A percentile compares a stretch with the other conserved stretches of the same genome.
Evolutionary conservation across 1,140 invertebrate genomes (phyloP).

Genomic region (Calliopsis andreniformis): DNA sequence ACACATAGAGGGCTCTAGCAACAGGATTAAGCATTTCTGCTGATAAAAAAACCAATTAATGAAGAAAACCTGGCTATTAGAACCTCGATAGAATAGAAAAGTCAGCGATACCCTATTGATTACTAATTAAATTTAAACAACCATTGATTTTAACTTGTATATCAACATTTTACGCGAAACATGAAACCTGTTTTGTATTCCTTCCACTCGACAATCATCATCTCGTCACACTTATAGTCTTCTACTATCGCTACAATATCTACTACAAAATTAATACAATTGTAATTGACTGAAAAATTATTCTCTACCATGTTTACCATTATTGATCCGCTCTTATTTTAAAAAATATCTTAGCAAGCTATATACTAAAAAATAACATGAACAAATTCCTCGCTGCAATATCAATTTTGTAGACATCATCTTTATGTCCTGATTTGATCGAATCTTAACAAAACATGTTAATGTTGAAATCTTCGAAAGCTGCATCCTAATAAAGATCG

Average conservation of each 20-base stretch:
- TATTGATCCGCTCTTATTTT: neutral
- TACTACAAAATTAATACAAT: neutral
- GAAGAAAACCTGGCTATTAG: neutral
- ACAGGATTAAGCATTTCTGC: conserved; percentile 58
- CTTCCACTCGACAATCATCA: neutral
- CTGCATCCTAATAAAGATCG: conserved; percentile 16
- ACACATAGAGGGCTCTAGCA: conserved; percentile 61
- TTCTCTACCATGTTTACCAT: neutral
- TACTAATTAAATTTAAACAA: too few species aligned
- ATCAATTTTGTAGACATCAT: neutral
- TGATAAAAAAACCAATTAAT: conserved; percentile 11
- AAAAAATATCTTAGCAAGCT: neutral
- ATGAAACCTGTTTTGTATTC: neutral
- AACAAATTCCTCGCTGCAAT: neutral
- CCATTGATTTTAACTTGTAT: too few species aligned
- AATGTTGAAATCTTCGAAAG: neutral
- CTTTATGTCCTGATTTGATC: neutral
- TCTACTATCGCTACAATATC: too few species aligned
- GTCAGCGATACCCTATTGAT: neutral
- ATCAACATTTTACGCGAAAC: too few species aligned
- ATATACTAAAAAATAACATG: neutral
- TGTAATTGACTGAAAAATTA: neutral
- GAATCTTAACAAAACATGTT: neutral
- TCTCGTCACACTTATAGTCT: too few species aligned
- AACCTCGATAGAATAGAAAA: neutral